A percentile compares a stretch with the other conserved stretches of the same genome.
Evolutionary conservation across 2,888 invertebrate genomes (phyloP).

Genomic region (Phaedon cochleariae): DNA sequence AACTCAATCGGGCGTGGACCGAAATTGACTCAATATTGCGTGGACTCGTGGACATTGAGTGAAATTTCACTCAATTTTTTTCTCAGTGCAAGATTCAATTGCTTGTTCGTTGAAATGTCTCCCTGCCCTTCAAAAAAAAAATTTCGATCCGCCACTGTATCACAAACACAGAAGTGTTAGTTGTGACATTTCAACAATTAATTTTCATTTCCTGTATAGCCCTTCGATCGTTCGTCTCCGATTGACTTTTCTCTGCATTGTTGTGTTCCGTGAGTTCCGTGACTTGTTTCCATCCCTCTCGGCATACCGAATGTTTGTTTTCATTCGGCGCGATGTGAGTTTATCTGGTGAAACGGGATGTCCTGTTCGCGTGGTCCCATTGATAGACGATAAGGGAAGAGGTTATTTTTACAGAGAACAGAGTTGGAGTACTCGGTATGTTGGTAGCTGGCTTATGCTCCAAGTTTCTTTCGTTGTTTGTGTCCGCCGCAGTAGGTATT

Average conservation of each 20-base stretch:
- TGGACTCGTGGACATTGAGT: no score
- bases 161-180: conserved; percentile 6
- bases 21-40: no score
- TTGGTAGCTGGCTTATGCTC: no score
- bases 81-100: no score
- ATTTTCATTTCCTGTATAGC: conserved; percentile 34
- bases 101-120: no score
- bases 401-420: conserved; percentile 13
- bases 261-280: background rate
- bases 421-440: background rate
- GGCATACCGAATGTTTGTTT: conserved; percentile 30
- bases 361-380: conserved; percentile 45
- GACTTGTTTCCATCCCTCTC: conserved; percentile 12
- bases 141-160: background rate
- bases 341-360: conserved; percentile 48
- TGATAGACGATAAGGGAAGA: conserved; percentile 41
- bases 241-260: conserved; percentile 19
- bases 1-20: no score
- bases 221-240: conserved; percentile 18
- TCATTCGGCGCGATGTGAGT: conserved; percentile 28
- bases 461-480: no score
- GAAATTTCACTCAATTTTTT: no score
- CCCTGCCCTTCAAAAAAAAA: no score
- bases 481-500: no score
- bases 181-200: conserved; percentile 31